Evolutionary conservation across 2,888 invertebrate species (phyloP).

Genomic region (Drosophila acutilabella): DNA sequence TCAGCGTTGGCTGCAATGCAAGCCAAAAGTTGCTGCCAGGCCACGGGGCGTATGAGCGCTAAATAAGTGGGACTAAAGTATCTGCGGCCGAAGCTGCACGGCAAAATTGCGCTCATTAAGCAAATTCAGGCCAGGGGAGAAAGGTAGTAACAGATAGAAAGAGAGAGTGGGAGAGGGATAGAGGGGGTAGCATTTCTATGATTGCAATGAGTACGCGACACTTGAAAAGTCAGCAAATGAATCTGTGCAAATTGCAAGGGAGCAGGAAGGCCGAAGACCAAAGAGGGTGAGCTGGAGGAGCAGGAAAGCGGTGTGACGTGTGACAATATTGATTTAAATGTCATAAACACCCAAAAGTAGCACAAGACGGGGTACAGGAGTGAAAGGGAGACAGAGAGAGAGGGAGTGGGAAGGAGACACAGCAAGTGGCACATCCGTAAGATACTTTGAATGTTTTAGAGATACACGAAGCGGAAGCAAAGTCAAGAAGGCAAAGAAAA

Average conservation of each 20-base stretch:
- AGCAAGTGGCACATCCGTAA: constrained; percentile 78
- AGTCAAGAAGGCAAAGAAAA: constrained; percentile 61
- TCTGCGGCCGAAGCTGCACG: constrained; percentile 52
- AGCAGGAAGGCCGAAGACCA: background rate
- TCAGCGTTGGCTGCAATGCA: constrained; percentile 29
- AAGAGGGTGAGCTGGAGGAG: background rate
- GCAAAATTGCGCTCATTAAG: constrained; percentile 75
- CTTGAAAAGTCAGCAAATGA: constrained; percentile 61
- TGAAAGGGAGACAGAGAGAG: constrained; percentile 9
- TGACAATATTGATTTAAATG: constrained; percentile 80
- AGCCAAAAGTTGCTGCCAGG: constrained; percentile 33
- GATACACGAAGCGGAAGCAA: constrained; percentile 74
- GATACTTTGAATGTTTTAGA: constrained; percentile 77
- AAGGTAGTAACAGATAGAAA: too few species aligned
- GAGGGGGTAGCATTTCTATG: constrained; percentile 45
- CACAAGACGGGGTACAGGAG: constrained; percentile 29
- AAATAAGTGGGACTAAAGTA: constrained; percentile 69
- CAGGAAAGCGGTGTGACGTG: constrained; percentile 40
- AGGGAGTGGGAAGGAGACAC: constrained; percentile 14
- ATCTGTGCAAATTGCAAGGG: constrained; percentile 59
- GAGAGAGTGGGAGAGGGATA: background rate
- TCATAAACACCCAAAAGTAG: constrained; percentile 77
- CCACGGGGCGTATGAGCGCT: constrained; percentile 73
- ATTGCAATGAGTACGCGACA: constrained; percentile 60
- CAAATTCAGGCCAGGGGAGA: constrained; percentile 62